These are phyloP conservation scores for Theropithecus gelada DNA, from an alignment of 2,113 vertebrate species.

Conservation along the genomic window DNA sequence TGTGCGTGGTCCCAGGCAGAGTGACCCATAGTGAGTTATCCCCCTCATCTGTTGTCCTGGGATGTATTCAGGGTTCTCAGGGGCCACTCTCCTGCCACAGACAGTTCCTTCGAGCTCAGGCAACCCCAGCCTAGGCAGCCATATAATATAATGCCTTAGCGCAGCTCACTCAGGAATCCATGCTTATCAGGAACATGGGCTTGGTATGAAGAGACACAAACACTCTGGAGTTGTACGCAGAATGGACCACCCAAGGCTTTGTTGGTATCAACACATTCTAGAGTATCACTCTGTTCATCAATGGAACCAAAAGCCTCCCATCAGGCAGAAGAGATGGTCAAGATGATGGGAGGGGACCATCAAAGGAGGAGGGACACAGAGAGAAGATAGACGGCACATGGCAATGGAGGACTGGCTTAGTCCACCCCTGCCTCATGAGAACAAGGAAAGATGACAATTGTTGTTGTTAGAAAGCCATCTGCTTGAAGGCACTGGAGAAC, in stretches of 20 bases:
- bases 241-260: background rate
- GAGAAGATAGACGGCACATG: background rate
- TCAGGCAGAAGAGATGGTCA: background rate
- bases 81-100: no score
- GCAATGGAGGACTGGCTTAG: background rate
- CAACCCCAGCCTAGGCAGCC: no score
- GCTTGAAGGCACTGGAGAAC: background rate
- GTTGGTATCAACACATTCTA: background rate
- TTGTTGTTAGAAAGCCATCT: background rate
- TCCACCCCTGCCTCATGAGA: background rate
- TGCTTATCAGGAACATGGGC: no score
- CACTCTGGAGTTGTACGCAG: accelerated
- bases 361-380: background rate
- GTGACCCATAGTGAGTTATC: background rate
- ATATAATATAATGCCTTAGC: no score
- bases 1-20: background rate
- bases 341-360: background rate
- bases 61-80: background rate
- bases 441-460: background rate
- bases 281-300: background rate
- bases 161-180: background rate
- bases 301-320: background rate
- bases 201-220: background rate
- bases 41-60: no score
- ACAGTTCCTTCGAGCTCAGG: background rate